Base-by-base conservation (phyloP, 2,113 vertebrate genomes). In the Barbus barbus region DNA sequence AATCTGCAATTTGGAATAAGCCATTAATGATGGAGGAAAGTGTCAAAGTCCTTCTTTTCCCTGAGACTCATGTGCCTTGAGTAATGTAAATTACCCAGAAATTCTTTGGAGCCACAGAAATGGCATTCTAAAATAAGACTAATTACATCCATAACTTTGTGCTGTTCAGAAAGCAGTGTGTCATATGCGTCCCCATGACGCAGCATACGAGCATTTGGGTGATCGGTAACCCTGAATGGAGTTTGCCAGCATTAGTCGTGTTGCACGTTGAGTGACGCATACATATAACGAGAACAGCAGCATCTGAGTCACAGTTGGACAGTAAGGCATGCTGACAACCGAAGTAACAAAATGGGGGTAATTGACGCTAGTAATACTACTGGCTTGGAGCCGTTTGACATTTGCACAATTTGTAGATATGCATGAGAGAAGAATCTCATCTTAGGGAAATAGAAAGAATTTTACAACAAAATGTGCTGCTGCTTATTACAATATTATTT, bases 291-390 rank as follows among this genome's bases (percentile, higher is more conserved):
- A 22, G n/a, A 61, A 61, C 31, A 9, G 41, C 72, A 38, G 60
- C 11, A 67, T 65, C 69, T 86, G 77, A 81, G 67, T 86, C 85
- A 84, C 73, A 46, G 76, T 65, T 81, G 38, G 82, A 84, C 73
- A 51, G 60, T 76, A 41, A 83, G 36, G 56, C 82, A 53, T 31
- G 63, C 72, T 22, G 69, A 80, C 75, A 83, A 44, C 76, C 33
- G 11, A 74, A 41, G 31, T 46, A 63, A 80, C 2, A 20, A 79
- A 65, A 80, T 75, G 11, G n/a, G 26, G 69, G 56, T 79, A 75
- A 81, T 76, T 81, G 60, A 26, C 41, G 46, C 67, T 74, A 80
- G 36, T 41, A 48, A 38, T 61, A 38, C 24, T 74, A 56, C 31
- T 48, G 65, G 20, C 61, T 11, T n/a, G 24, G 26, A 58, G n/a